Conservation (phyloP, 35 echinoderm and acorn worm genomes). For the Lytechinus pictus region DNA sequence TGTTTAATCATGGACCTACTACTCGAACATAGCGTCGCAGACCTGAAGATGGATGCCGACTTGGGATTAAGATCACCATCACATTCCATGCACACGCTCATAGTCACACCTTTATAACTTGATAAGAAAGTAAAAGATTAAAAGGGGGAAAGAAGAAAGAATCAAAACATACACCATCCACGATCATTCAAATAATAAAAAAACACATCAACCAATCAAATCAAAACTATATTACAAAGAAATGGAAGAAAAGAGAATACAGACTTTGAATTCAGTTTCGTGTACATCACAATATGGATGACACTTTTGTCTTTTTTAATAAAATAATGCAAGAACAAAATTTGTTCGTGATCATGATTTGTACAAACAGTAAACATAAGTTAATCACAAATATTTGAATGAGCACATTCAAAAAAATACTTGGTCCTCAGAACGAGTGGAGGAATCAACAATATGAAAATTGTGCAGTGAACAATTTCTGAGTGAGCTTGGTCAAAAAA, state of each 20-base stretch:
- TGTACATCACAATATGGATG: constrained; percentile 11
- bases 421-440: background rate
- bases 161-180: too few species aligned
- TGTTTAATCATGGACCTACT: too few species aligned
- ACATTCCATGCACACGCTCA: too few species aligned
- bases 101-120: too few species aligned
- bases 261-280: background rate
- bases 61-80: too few species aligned
- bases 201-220: background rate
- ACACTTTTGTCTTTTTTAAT: constrained; percentile 1
- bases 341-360: constrained; percentile 39
- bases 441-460: background rate
- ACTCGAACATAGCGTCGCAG: too few species aligned
- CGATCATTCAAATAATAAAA: background rate
- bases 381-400: background rate
- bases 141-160: too few species aligned
- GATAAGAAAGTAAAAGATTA: too few species aligned
- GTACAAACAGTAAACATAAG: constrained; percentile 26
- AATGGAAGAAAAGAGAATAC: background rate
- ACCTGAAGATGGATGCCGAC: too few species aligned
- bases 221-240: background rate
- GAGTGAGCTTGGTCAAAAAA: background rate
- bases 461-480: background rate
- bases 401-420: background rate
- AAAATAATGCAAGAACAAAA: constrained; percentile 43